Percentiles rank a stretch among this genome's conserved stretches.
Evolutionary conservation across 2,888 invertebrate species (phyloP).

Genomic region (Sipunculus nudus): DNA sequence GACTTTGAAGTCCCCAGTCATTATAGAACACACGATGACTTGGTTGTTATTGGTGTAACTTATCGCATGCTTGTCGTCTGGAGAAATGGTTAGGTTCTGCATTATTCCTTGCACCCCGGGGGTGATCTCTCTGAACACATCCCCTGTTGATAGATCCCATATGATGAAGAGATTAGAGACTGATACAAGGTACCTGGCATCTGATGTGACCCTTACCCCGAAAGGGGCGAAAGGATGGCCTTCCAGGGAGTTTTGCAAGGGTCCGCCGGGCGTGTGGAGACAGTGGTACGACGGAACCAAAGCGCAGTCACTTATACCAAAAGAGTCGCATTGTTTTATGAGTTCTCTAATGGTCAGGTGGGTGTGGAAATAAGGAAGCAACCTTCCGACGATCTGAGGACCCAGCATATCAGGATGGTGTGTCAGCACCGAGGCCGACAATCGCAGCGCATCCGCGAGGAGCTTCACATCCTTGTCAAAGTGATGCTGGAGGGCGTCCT

Average conservation of each 20-base stretch:
- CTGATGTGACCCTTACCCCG: constrained; percentile 62
- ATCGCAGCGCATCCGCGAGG: constrained; percentile 70
- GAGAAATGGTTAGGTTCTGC: constrained; percentile 90
- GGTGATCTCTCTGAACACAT: constrained; percentile 86
- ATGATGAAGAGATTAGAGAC: constrained; percentile 97
- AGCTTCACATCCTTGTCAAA: constrained; percentile 64
- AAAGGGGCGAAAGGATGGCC: constrained; percentile 92
- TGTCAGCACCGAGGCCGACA: constrained; percentile 93
- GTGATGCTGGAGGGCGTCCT: constrained; percentile 76
- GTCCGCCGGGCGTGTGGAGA: constrained; percentile 98
- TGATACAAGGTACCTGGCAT: constrained; percentile 80
- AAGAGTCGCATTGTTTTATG: constrained; percentile 87
- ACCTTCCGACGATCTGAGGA: constrained; percentile 89
- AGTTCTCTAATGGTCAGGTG: constrained; percentile 83
- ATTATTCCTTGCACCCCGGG: constrained; percentile 88
- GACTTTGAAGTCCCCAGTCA: constrained; percentile 81
- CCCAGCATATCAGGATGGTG: constrained; percentile 95
- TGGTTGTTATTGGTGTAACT: constrained; percentile 97
- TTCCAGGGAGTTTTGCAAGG: constrained; percentile 96
- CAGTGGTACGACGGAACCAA: constrained; percentile 94
- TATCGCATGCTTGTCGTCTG: constrained; percentile 95
- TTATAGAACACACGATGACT: constrained; percentile 87
- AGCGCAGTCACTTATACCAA: constrained; percentile 74
- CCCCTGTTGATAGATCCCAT: constrained; percentile 95
- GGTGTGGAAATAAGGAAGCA: constrained; percentile 92